Conservation (phyloP, 2,113 vertebrate species). For the Herpailurus yagouaroundi region DNA sequence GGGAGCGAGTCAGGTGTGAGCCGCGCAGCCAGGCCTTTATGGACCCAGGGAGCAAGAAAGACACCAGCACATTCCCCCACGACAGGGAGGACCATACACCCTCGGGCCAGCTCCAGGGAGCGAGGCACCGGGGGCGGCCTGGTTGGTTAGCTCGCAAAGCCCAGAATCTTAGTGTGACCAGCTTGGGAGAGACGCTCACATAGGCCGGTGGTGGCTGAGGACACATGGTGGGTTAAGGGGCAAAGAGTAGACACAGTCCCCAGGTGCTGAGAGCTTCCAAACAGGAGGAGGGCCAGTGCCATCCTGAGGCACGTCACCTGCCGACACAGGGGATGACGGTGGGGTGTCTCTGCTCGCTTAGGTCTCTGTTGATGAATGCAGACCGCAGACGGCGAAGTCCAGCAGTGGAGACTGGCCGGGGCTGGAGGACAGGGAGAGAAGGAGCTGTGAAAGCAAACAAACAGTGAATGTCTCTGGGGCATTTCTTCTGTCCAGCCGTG, state of each 20-base stretch:
- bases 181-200: neutral
- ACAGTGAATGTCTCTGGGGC: accelerated
- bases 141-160: neutral
- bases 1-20: neutral
- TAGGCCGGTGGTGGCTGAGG: accelerated
- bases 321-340: accelerated
- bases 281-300: neutral
- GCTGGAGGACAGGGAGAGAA: neutral
- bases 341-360: accelerated
- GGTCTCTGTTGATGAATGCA: neutral
- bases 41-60: neutral
- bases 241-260: neutral
- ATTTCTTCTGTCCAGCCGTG: neutral
- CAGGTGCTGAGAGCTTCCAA: neutral
- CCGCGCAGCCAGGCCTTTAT: neutral
- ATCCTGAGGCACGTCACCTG: neutral
- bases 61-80: accelerated
- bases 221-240: neutral
- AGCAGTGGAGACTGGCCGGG: neutral
- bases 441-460: neutral
- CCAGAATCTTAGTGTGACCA: neutral
- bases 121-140: neutral
- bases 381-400: neutral
- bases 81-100: neutral
- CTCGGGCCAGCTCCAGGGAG: neutral